These are phyloP conservation scores for Acanthacorydalis orientalis DNA, from an alignment of 2,888 invertebrate species.

Conservation along the genomic window DNA sequence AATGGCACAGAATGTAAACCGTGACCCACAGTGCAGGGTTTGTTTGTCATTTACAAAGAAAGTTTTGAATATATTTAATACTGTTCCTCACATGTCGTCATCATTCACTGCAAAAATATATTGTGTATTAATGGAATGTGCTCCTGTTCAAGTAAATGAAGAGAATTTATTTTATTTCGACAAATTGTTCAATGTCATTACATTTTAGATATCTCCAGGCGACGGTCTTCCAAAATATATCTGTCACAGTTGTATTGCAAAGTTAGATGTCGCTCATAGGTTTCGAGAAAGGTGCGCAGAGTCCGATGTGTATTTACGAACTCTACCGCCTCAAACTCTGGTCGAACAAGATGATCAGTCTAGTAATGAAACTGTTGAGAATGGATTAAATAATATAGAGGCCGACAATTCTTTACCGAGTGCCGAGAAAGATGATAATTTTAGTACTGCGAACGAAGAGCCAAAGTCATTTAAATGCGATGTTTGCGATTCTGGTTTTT, in stretches of 20 bases:
- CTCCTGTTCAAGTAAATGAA: constrained; percentile 1
- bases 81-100: constrained; percentile 3
- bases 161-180: background rate
- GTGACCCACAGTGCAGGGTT: constrained; percentile 1
- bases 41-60: constrained; percentile 2
- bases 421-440: too few relatives aligned
- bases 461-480: background rate
- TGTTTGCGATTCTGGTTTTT: background rate
- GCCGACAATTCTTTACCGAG: too few relatives aligned
- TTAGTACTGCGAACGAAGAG: background rate
- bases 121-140: constrained; percentile 4
- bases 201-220: constrained; percentile 1
- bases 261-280: constrained; percentile 4
- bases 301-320: constrained; percentile 1
- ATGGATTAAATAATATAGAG: background rate
- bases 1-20: background rate
- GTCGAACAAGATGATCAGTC: background rate
- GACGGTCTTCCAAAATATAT: constrained; percentile 1
- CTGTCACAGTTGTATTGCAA: constrained; percentile 2
- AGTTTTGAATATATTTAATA: constrained; percentile 4
- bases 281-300: constrained; percentile 1
- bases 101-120: constrained; percentile 3
- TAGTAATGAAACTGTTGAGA: background rate
- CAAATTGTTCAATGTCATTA: background rate
- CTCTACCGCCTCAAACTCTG: background rate